Evolutionary conservation across 1,140 invertebrate genomes (phyloP), one percentile per base, ranked within the genome.

Genomic region (Formica selysi): DNA sequence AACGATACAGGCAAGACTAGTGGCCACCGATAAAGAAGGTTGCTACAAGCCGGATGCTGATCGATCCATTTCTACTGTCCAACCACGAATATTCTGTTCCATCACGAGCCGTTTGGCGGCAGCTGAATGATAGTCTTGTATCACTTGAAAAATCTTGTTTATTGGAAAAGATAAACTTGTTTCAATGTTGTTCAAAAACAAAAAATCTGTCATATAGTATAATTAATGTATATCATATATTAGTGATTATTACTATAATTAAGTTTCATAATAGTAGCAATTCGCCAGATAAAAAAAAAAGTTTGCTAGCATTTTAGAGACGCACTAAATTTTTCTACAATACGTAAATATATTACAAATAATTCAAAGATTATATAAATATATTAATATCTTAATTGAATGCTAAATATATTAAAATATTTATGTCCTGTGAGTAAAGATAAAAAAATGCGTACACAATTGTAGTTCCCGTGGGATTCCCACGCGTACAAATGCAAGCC

Each of bases 1-100:
- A 68, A 51, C 22, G 13, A 29, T 6, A 54, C 48, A 16, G 6
- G 44, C 51, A 26, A 16, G 2, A 57, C 8, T 54, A 61, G 79
- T 73, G 8, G 36, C 78, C 16, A 57, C 38, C 79, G 79, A 83
- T 83, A 83, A 83, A 36, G 79, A 73, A 83, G 79, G 68, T 61
- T 6, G 79, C 79, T 62, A 48, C 38, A 41, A 41, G 67, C 54
- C 54, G 51, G 44, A 71, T 59, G 29, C 44, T 74, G 54, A 83
- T 83, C 79, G 79, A 83, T 54, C 79, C 73, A 57, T 74, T 83
- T 48, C 68, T 5, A 68, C 61, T 73, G 67, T 10, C 54, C n/a
- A 19, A 16, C 38, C 11, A 22, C 13, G 51, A 8, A 57, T 41
- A 11, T 38, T 48, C 44, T 57, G 36, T 81, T 81, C 79, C 22